Conservation (phyloP, 2,113 vertebrate species). For the Dicerorhinus sumatrensis region DNA sequence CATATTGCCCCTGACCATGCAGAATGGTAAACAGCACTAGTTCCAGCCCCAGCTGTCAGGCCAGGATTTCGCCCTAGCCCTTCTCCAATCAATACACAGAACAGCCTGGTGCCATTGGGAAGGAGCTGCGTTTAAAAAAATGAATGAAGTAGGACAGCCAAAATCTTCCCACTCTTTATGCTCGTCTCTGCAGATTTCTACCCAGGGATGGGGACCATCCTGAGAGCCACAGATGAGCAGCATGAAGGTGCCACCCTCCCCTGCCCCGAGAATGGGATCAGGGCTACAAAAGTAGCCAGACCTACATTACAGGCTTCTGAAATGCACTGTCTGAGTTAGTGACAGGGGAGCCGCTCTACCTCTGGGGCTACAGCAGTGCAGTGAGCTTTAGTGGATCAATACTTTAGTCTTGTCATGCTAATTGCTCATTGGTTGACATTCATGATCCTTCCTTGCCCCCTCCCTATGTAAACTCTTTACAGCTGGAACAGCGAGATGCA, state of each 20-base stretch:
- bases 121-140: conserved; percentile 55
- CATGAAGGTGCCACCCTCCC: conserved; percentile 8
- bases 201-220: not conserved
- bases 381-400: conserved; percentile 89
- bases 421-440: conserved; percentile 93
- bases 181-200: conserved; percentile 11
- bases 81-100: conserved; percentile 61
- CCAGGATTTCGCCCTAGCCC: conserved; percentile 62
- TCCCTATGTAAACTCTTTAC: conserved; percentile 82
- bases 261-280: rapidly evolving
- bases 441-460: conserved; percentile 85
- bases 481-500: conserved; percentile 84
- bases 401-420: conserved; percentile 91
- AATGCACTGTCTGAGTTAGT: conserved; percentile 79
- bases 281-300: conserved; percentile 64
- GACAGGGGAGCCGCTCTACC: conserved; percentile 76
- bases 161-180: not conserved
- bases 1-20: not conserved
- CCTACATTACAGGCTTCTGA: conserved; percentile 59
- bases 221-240: not conserved
- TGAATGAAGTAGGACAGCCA: conserved; percentile 21
- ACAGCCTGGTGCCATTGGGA: conserved; percentile 59
- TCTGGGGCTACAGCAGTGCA: conserved; percentile 84
- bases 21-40: conserved; percentile 28
- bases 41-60: not conserved